Evolutionary conservation across 2,888 invertebrate genomes (phyloP), one percentile per base, ranked within the genome.

Genomic region (Sturmia bella): DNA sequence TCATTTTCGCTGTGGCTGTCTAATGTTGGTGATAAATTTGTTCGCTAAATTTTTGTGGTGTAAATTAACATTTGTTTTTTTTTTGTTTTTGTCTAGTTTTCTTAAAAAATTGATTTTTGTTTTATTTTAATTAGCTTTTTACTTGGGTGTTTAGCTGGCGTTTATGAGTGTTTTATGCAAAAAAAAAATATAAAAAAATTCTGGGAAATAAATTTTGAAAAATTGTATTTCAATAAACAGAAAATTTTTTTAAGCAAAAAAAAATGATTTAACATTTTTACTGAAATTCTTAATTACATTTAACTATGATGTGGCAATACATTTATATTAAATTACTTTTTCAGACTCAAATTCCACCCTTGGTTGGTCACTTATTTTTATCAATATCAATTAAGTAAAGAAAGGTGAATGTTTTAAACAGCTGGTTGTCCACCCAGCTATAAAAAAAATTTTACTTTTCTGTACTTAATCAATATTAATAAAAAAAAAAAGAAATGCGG

Each of bases 131-230:
- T 74, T 68, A 59, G 41, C 13, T 17, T 50, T 57, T 68, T 59
- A 66, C 50, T 50, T 75, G 57, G 66, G 50, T 66, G 41, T 75
- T 66, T 48, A 43, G 59, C 41, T 59, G 24, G 6, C 15, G 57
- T 66, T 48, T 75, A 27, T 63, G 37, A 24, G 12, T 9, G 45
- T 73, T 48, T 43, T 52, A 39, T 11, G 37, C 12, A 0, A 52
- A 32, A n/a, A 64, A 59, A 3, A 17, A 32, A 48, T 57, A 17
- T 50, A 7, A 52, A 43, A 21, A 6, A 64, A 41, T 64, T 48
- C 41, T 13, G 41, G 15, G 41, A 19, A 50, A 37, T 37, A 13
- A 50, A n/a, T 37, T 2, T 32, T 3, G 4, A 19, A 39, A 66
- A 39, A 21, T 39, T 54, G 15, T 9, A 2, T 54, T 52, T 24